A percentile compares a stretch with the other conserved stretches of the same genome.
Conservation (phyloP, 2,888 invertebrate species). For the Coecobrya sp. region DNA sequence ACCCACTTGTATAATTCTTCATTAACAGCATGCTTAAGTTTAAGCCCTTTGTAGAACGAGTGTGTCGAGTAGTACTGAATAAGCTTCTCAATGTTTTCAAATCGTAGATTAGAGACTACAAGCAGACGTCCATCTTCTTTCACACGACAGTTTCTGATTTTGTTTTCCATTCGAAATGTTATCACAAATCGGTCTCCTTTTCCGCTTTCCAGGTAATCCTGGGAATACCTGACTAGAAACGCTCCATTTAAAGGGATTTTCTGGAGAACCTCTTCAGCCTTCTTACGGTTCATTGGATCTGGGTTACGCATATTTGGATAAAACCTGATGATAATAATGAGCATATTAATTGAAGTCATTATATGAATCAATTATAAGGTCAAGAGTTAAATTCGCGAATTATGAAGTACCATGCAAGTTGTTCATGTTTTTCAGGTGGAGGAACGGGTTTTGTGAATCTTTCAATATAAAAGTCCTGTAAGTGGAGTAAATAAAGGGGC, state of each 20-base stretch:
- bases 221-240: constrained; percentile 84
- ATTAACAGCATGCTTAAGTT: constrained; percentile 94
- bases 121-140: constrained; percentile 96
- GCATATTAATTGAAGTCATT: too few species aligned
- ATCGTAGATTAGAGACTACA: constrained; percentile 96
- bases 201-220: constrained; percentile 87
- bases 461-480: constrained; percentile 93
- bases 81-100: constrained; percentile 97
- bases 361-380: too few species aligned
- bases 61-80: constrained; percentile 96
- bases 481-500: constrained; percentile 18
- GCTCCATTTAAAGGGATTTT: constrained; percentile 84
- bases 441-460: constrained; percentile 96
- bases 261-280: constrained; percentile 83
- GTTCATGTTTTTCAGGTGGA: constrained; percentile 95
- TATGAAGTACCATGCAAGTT: constrained; percentile 67
- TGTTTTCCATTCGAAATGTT: constrained; percentile 94
- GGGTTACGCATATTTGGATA: constrained; percentile 79
- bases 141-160: constrained; percentile 98
- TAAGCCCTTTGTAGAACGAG: constrained; percentile 96
- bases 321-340: constrained; percentile 54
- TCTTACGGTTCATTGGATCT: constrained; percentile 76
- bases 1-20: constrained; percentile 88
- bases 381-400: too few species aligned
- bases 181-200: constrained; percentile 91